Percentiles rank a stretch among this genome's conserved stretches.
Conservation (phyloP, 2,888 invertebrate species). For the Lasioglossum calceatum region DNA sequence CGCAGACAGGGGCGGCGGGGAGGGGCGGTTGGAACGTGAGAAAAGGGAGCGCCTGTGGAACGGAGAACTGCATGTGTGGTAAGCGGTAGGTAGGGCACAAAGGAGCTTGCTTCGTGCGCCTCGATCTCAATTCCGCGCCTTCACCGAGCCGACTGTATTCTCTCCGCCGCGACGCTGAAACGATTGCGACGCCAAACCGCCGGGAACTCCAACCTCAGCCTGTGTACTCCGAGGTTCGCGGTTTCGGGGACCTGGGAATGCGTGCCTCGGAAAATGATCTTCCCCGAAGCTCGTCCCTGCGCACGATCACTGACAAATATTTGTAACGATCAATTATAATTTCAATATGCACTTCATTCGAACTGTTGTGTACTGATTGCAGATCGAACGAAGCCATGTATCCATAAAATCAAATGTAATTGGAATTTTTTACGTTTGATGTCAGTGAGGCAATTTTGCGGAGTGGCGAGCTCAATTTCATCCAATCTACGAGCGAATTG, state of each 20-base stretch:
- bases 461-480: too few relatives aligned
- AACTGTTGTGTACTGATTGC: too few relatives aligned
- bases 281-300: not conserved
- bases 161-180: slow-evolving; percentile 19
- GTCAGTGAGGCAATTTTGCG: too few relatives aligned
- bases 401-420: too few relatives aligned
- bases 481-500: not conserved
- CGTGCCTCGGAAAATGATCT: not conserved
- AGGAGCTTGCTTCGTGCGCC: slow-evolving; percentile 29
- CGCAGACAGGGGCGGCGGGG: not conserved
- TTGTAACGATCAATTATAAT: too few relatives aligned
- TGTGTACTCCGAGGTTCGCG: not conserved
- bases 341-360: too few relatives aligned
- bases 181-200: slow-evolving; percentile 24
- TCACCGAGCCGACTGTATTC: slow-evolving; percentile 30
- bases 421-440: too few relatives aligned
- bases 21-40: not conserved
- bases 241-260: not conserved
- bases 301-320: too few relatives aligned
- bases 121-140: slow-evolving; percentile 26
- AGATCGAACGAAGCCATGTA: too few relatives aligned
- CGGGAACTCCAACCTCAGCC: slow-evolving; percentile 16
- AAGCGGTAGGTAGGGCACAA: slow-evolving; percentile 41
- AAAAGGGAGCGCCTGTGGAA: slow-evolving; percentile 7
- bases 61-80: slow-evolving; percentile 25